Percentiles rank a stretch among this genome's conserved stretches.
Evolutionary conservation across 92 coral and sea anemone genomes (phyloP).

Genomic region (Palythoa heliodiscus): DNA sequence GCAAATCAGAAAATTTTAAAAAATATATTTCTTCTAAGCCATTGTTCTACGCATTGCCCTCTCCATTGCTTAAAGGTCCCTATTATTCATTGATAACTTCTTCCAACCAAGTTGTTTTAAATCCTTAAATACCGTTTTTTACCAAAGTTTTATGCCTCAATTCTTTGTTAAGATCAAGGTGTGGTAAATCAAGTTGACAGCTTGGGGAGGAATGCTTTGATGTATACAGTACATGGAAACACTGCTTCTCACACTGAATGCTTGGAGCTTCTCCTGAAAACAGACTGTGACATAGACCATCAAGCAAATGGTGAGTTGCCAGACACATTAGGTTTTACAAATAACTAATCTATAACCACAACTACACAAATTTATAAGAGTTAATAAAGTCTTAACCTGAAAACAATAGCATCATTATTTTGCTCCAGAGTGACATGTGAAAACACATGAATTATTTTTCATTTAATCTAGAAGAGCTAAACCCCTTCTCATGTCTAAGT

Average conservation of each 20-base stretch:
- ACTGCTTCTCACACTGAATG: conserved; percentile 68
- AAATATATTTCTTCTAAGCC: too few relatives aligned
- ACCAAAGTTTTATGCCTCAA: neutral
- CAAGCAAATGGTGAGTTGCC: conserved; percentile 81
- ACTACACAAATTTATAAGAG: neutral
- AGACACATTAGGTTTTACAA: neutral
- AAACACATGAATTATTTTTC: too few relatives aligned
- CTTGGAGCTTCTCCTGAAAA: conserved; percentile 68
- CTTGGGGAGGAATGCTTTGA: conserved; percentile 83
- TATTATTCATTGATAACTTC: too few relatives aligned
- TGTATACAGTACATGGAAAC: conserved; percentile 91
- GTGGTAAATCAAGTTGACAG: conserved; percentile 70
- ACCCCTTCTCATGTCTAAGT: too few relatives aligned
- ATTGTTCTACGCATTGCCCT: too few relatives aligned
- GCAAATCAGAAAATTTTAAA: too few relatives aligned
- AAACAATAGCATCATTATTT: too few relatives aligned
- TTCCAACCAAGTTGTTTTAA: too few relatives aligned
- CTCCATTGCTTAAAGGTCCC: too few relatives aligned
- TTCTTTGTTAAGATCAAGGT: conserved; percentile 55
- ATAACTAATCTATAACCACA: neutral
- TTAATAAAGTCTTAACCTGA: neutral
- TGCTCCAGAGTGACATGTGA: too few relatives aligned
- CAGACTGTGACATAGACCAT: conserved; percentile 65
- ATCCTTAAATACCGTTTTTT: too few relatives aligned
- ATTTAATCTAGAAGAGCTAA: too few relatives aligned